A percentile compares a stretch with the other conserved stretches of the same genome.
These are phyloP conservation scores for Octonoba sinensis DNA, from an alignment of 2,888 invertebrate species.

Conservation along the genomic window DNA sequence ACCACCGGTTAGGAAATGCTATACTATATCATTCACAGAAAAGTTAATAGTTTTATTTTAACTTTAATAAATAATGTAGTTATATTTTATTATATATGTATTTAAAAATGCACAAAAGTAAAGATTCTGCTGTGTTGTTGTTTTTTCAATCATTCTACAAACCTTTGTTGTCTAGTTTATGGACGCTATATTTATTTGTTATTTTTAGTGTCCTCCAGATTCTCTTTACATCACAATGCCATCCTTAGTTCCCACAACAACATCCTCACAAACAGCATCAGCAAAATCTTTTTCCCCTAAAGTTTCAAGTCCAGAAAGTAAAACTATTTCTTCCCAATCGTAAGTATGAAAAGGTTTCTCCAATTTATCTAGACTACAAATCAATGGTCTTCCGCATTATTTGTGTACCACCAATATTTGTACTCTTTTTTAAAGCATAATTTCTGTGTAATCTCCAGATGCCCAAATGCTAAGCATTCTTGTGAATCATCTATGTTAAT, in stretches of 20 bases:
- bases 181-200: not conserved
- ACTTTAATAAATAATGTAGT: too few species aligned
- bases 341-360: conserved; percentile 2
- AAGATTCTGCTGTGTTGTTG: not conserved
- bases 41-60: too few species aligned
- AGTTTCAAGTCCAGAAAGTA: conserved; percentile 36
- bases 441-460: too few species aligned
- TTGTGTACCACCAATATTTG: too few species aligned
- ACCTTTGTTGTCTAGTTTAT: not conserved
- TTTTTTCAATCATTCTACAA: not conserved
- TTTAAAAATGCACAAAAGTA: too few species aligned
- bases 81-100: not conserved
- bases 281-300: conserved; percentile 23
- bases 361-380: too few species aligned
- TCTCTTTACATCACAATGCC: conserved; percentile 40
- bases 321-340: conserved; percentile 22
- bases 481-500: too few species aligned
- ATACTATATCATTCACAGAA: too few species aligned
- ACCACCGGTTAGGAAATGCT: too few species aligned
- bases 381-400: too few species aligned
- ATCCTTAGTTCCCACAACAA: not conserved
- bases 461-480: too few species aligned
- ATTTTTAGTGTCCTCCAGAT: conserved; percentile 48
- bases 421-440: too few species aligned
- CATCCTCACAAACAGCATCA: conserved; percentile 17